Conservation (phyloP, 2,797 vertebrate genomes). For the Picus viridis region DNA sequence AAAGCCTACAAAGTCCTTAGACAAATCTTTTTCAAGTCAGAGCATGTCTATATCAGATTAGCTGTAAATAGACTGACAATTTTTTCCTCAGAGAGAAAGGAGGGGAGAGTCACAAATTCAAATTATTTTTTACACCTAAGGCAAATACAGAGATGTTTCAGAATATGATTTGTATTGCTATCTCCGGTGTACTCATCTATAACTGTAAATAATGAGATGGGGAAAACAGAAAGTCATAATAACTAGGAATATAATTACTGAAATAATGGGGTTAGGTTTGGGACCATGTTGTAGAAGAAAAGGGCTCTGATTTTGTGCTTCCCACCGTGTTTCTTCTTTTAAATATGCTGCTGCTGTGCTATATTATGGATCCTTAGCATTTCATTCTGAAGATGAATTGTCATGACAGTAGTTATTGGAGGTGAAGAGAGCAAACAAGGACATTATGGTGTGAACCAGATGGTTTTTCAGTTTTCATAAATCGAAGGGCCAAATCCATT, state of each 20-base stretch:
- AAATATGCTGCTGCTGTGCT: background rate
- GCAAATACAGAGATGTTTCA: background rate
- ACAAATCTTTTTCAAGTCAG: slow-evolving; percentile 19
- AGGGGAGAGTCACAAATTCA: background rate
- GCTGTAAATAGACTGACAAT: slow-evolving; percentile 11
- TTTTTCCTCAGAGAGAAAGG: slow-evolving; percentile 9
- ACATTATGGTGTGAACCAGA: background rate
- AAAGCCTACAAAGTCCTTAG: background rate
- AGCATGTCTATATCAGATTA: slow-evolving; percentile 6
- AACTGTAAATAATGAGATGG: background rate
- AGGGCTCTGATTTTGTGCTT: background rate
- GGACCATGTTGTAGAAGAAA: background rate
- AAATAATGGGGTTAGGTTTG: background rate
- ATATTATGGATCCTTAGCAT: background rate
- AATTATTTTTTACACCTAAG: slow-evolving; percentile 11
- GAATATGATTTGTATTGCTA: background rate
- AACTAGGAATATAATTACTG: background rate
- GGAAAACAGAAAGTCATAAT: background rate
- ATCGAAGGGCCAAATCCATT: fast-evolving
- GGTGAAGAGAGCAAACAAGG: background rate
- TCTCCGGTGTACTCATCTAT: background rate
- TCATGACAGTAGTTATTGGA: background rate
- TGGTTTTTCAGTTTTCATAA: background rate
- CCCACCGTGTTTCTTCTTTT: background rate
- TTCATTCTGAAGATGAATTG: slow-evolving; percentile 5